phyloP scores from a whole-genome alignment of 2,797 vertebrate genomes.

The Myotis vivesi region DNA sequence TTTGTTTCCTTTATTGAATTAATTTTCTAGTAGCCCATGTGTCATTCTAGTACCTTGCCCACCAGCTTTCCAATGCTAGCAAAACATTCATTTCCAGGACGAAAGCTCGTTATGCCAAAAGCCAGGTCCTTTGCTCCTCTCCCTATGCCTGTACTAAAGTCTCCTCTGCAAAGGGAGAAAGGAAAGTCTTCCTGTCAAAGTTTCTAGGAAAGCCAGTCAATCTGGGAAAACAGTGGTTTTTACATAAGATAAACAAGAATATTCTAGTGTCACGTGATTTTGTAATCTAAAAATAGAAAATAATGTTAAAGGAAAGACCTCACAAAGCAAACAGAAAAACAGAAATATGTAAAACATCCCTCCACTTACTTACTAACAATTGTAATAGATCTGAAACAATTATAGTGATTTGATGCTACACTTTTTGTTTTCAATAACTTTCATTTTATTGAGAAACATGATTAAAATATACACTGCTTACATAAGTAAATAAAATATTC shows the following conservation, averaged over 20 bases:
- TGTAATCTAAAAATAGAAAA: not conserved
- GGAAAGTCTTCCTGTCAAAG: not conserved
- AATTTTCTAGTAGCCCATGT: not conserved
- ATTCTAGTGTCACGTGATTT: not conserved
- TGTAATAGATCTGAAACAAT: not conserved
- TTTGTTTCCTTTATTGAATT: not conserved
- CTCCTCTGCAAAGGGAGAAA: not conserved
- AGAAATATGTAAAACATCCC: not conserved
- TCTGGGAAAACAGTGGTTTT: not conserved
- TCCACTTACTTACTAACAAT: not conserved
- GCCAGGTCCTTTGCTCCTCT: not conserved
- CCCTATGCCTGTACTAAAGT: not conserved
- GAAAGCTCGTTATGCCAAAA: not conserved
- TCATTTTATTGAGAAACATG: slow-evolving; percentile 28
- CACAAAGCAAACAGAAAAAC: not conserved
- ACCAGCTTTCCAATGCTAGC: not conserved
- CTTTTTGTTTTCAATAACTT: slow-evolving; percentile 41
- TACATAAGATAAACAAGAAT: not conserved
- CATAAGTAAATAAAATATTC: not conserved
- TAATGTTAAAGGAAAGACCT: not conserved
- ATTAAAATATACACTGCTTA: not conserved
- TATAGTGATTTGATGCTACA: not conserved
- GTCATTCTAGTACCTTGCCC: not conserved
- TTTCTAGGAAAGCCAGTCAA: not conserved
- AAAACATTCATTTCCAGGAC: not conserved